Base-by-base conservation (phyloP, 1,140 invertebrate species). In the Bombus superbus region DNA sequence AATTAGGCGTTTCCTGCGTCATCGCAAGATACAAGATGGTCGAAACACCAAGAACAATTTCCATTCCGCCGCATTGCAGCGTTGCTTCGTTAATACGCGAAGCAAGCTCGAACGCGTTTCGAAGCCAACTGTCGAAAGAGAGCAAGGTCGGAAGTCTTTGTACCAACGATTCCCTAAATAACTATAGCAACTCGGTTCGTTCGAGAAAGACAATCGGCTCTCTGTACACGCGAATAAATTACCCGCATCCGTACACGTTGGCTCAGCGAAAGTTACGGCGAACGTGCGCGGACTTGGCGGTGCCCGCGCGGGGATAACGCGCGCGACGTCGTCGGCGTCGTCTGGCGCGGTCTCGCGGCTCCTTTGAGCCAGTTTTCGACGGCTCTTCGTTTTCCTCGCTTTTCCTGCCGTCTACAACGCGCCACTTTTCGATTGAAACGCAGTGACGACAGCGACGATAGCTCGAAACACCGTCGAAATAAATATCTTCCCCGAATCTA, bases 401-500 rank as follows among this genome's bases (percentile, higher is more conserved):
- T 80, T 80, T 85, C 77, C 83, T 11, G 32, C 40, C 38, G 53
- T 69, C 35, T 32, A 53, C 64, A 68, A 68, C 83, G 68, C n/a
- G 68, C 83, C 22, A 80, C 76, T 85, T 79, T 72, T n/a, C 76
- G 53, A 72, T 72, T 73, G 83, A 79, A 62, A 80, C 66, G 25
- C 40, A 22, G 53, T 77, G 76, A 85, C 83, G 83, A 85, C 76
- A 71, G 44, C 40, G 73, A 53, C 25, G 53, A 82, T 66, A 38
- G 42, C 81, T 35, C 47, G 74, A 42, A 69, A 38, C 74, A 84
- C 44, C 74, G 44, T 62, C 53, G 15, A 69, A 82, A 89, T 78
- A 82, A 87, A 85, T 82, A 83, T 81, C 76, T 86, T 86, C 81
- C 32, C 28, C 44, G 81, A 83, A 83, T 47, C 69, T 15, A 13